Conservation (phyloP, 2,113 vertebrate genomes). For the Eublepharis macularius region DNA sequence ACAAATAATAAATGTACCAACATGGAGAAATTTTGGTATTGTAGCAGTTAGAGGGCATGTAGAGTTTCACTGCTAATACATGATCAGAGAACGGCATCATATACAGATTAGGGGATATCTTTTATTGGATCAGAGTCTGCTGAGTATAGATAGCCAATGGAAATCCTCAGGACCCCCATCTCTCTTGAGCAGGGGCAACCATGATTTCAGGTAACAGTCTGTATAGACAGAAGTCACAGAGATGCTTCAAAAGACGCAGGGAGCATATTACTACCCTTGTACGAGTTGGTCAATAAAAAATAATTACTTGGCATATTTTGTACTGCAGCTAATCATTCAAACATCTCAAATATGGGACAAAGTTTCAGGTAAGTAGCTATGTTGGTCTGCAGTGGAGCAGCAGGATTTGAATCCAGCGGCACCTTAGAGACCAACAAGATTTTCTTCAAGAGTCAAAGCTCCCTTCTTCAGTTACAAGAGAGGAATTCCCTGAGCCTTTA, state of each 20-base stretch:
- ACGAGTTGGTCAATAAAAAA: background rate
- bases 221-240: background rate
- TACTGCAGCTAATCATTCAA: background rate
- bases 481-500: too few species aligned
- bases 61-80: background rate
- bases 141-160: background rate
- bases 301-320: background rate
- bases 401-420: too few species aligned
- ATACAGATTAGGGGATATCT: background rate
- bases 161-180: background rate
- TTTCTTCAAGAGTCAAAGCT: too few species aligned
- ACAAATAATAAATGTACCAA: too few species aligned
- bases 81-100: background rate
- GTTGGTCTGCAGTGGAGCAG: too few species aligned
- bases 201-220: background rate
- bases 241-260: background rate
- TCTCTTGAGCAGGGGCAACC: background rate
- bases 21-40: background rate
- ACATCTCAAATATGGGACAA: too few species aligned
- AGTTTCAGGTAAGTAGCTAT: too few species aligned
- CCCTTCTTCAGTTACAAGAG: too few species aligned
- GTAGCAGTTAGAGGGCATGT: background rate
- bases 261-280: background rate
- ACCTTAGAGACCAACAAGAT: too few species aligned
- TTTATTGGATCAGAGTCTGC: background rate